A percentile compares a stretch with the other conserved stretches of the same genome.
Evolutionary conservation across 2,797 vertebrate species (phyloP).

Genomic region (Mormyrops attenuatus): DNA sequence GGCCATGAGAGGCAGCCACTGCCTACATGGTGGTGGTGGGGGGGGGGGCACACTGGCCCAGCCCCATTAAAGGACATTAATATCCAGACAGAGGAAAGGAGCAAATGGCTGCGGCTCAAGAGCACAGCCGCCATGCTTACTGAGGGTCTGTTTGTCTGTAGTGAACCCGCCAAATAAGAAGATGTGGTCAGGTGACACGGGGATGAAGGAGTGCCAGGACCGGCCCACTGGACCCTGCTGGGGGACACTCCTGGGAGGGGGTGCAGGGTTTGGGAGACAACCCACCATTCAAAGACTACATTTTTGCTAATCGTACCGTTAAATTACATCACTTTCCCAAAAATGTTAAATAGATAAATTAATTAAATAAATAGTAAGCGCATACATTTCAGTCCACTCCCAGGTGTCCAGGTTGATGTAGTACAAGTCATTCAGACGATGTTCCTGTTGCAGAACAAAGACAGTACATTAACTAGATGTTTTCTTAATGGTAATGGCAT

Average conservation of each 20-base stretch:
- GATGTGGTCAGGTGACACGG: conserved; percentile 82
- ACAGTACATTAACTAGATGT: not conserved
- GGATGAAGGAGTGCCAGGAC: conserved; percentile 90
- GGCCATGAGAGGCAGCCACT: not conserved
- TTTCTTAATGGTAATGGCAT: not conserved
- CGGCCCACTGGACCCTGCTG: conserved; percentile 78
- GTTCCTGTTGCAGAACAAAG: conserved; percentile 60
- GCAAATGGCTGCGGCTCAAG: not conserved
- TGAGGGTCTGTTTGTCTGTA: conserved; percentile 84
- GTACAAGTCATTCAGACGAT: conserved; percentile 87
- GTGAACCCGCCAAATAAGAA: conserved; percentile 97
- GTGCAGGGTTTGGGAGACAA: not conserved
- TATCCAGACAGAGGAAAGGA: not conserved
- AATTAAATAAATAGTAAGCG: conserved; percentile 17
- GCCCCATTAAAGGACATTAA: not conserved
- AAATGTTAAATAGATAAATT: not conserved
- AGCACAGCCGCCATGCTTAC: conserved; percentile 61
- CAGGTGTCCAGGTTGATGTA: conserved; percentile 87
- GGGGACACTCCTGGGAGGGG: conserved; percentile 54
- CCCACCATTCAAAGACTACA: not conserved
- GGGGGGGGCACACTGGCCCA: not conserved
- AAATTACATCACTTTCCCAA: not conserved
- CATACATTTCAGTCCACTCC: conserved; percentile 93
- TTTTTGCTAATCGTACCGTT: not conserved
- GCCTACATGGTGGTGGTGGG: not conserved